phyloP scores from a whole-genome alignment of 2,113 vertebrate species.

The Oenanthe melanoleuca region DNA sequence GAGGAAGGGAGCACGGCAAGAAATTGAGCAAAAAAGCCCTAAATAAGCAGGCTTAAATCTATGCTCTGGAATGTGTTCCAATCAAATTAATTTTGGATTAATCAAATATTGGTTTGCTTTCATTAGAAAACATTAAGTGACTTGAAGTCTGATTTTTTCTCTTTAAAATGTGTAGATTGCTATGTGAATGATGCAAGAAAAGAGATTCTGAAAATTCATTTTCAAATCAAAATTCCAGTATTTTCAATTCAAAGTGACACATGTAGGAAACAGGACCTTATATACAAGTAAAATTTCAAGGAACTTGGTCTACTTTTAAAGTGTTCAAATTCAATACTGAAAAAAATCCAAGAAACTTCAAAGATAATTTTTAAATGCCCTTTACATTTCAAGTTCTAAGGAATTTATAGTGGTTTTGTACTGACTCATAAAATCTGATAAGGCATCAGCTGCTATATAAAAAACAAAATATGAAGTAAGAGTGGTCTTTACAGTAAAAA shows the following conservation, averaged over 20 bases:
- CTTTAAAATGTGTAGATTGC: rapidly evolving
- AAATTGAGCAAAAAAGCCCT: not conserved
- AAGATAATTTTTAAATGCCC: not conserved
- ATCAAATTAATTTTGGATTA: not conserved
- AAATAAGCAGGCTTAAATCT: not conserved
- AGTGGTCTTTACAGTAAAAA: not conserved
- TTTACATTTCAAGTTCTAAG: not conserved
- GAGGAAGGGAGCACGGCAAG: not conserved
- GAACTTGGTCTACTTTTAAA: not conserved
- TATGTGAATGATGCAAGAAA: not conserved
- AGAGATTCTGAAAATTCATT: not conserved
- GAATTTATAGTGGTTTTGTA: rapidly evolving
- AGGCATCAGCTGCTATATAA: not conserved
- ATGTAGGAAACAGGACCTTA: not conserved
- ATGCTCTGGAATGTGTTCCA: not conserved
- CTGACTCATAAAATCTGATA: not conserved
- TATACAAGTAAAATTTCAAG: not conserved
- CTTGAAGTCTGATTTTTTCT: not conserved
- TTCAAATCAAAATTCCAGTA: not conserved
- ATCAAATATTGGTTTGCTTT: not conserved
- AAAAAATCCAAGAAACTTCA: not conserved
- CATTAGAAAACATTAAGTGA: not conserved
- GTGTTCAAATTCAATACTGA: not conserved
- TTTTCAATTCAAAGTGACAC: not conserved
- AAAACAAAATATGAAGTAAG: not conserved